Base-by-base conservation (phyloP, 2,888 invertebrate genomes). In the Glyphotaelius pellucidus region DNA sequence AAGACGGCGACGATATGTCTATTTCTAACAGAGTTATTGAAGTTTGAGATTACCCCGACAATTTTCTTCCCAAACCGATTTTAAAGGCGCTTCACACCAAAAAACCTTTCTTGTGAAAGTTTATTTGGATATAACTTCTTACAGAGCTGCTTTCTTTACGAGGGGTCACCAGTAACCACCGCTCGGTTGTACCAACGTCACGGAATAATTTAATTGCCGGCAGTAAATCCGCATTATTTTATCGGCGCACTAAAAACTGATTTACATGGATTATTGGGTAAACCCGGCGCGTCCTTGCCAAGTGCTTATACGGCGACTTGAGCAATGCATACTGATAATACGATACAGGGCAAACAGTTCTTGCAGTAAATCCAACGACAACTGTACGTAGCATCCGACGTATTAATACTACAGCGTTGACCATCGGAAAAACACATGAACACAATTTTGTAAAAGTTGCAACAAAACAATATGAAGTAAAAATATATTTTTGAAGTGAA, bases 221-320 rank as follows among this genome's bases (percentile, higher is more conserved):
- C 79, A 80, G 89, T 89, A 25, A 67, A 67, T 25, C 9, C 25
- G 25, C n/a, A 9, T 67, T 67, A 67, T 67, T 67, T 67, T 67
- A 67, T n/a, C 67, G 67, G 25, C n/a, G 67, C 67, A 67, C 9
- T 67, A 89, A 89, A 80, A 89, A 79, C 11, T 32, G 80, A 79
- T 35, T 89, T 67, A 89, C 35, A 35, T 83, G 83, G 83, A 83
- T 83, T 83, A 35, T 83, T 25, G 83, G 35, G 19, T 83, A 83
- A 83, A 35, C 32, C 12, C 11, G n/a, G 11, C 35, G 83, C 35
- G 35, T 32, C 35, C 83, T 83, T 83, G 83, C 32, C 83, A 19
- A 83, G 25, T 38, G 11, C 9, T 3, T 15, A 14, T 47, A 15
- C n/a, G 19, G 83, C 35, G 81, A 15, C 81, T 32, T 15, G 81